Evolutionary conservation across 1,140 invertebrate genomes (phyloP).

Genomic region (Dendroctonus valens): DNA sequence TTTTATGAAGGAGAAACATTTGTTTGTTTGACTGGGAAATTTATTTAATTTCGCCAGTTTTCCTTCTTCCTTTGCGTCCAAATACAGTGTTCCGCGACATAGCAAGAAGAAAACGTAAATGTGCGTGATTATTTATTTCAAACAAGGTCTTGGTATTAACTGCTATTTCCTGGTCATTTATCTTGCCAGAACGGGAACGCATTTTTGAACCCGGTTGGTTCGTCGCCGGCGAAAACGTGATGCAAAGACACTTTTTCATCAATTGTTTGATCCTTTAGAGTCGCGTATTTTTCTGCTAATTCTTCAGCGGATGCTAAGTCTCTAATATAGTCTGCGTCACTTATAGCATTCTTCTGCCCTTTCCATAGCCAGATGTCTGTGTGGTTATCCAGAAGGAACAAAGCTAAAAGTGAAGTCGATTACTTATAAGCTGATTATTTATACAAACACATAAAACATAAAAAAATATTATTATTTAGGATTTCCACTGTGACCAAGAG

Average conservation of each 20-base stretch:
- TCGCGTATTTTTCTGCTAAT: constrained; percentile 24
- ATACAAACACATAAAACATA: neutral
- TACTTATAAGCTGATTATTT: neutral
- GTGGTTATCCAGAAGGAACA: constrained; percentile 38
- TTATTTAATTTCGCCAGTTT: too few species aligned
- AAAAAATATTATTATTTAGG: too few species aligned
- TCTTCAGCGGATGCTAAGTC: neutral
- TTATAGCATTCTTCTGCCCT: constrained; percentile 10
- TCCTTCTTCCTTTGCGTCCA: too few species aligned
- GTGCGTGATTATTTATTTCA: too few species aligned
- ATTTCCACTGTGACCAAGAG: too few species aligned
- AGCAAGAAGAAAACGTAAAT: too few species aligned
- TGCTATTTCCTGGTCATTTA: neutral
- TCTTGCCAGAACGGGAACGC: constrained; percentile 36
- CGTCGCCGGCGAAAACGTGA: constrained; percentile 22
- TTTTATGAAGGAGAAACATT: too few species aligned
- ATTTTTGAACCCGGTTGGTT: constrained; percentile 36
- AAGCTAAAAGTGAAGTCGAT: constrained; percentile 26
- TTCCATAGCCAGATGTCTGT: constrained; percentile 39
- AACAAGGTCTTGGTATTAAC: too few species aligned
- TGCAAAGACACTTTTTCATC: constrained; percentile 15
- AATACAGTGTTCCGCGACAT: too few species aligned
- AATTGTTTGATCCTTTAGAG: constrained; percentile 22
- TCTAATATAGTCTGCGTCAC: neutral
- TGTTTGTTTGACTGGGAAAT: too few species aligned